Conservation (phyloP, 2,888 invertebrate genomes). For the Acleris holmiana region DNA sequence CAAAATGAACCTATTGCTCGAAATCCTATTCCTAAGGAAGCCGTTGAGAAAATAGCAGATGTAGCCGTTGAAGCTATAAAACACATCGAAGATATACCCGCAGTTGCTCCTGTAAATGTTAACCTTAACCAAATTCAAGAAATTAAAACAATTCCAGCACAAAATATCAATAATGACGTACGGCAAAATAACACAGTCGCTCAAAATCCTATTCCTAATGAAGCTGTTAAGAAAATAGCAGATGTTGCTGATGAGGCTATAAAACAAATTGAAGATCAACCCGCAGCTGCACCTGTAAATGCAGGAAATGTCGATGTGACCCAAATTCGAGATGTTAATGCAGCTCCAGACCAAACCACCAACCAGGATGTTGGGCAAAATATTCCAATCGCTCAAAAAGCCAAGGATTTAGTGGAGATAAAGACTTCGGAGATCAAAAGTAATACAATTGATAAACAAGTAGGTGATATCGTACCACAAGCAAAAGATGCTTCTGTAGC, state of each 20-base stretch:
- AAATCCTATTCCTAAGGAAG: constrained; percentile 1
- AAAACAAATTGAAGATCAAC: constrained; percentile 38
- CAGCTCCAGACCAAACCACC: constrained; percentile 7
- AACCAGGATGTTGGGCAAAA: constrained; percentile 6
- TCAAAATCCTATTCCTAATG: constrained; percentile 5
- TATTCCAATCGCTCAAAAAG: constrained; percentile 19
- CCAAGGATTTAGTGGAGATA: not conserved
- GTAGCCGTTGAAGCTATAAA: constrained; percentile 32
- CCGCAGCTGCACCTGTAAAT: constrained; percentile 17
- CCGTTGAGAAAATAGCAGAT: constrained; percentile 51
- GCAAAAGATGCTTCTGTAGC: constrained; percentile 24
- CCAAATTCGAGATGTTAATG: constrained; percentile 21
- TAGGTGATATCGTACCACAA: constrained; percentile 6
- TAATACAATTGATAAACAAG: not conserved
- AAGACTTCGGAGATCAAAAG: constrained; percentile 6
- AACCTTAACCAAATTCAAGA: constrained; percentile 15
- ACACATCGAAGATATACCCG: constrained; percentile 38
- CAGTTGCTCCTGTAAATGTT: too few relatives aligned
- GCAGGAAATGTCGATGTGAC: not conserved
- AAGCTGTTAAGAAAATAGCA: constrained; percentile 48
- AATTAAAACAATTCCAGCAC: constrained; percentile 17
- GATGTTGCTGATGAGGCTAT: constrained; percentile 42
- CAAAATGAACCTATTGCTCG: constrained; percentile 18
- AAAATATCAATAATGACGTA: constrained; percentile 12
- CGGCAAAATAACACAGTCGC: constrained; percentile 17